Evolutionary conservation across 2,113 vertebrate genomes (phyloP).

Genomic region (Phylloscopus whistleri): DNA sequence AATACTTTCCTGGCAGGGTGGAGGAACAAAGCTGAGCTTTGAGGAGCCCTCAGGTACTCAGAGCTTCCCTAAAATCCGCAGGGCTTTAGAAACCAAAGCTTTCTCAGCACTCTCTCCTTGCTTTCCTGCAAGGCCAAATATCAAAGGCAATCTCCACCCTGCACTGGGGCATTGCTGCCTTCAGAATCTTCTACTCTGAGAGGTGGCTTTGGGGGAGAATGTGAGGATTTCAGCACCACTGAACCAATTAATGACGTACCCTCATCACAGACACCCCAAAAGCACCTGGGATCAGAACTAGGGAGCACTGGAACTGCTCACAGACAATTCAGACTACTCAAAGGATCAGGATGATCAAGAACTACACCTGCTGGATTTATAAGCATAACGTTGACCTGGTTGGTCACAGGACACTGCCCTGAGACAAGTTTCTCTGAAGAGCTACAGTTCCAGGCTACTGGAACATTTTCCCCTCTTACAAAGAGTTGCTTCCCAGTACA

Average conservation of each 20-base stretch:
- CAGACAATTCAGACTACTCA: rapidly evolving
- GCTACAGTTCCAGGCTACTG: not conserved
- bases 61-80: not conserved
- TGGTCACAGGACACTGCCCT: not conserved
- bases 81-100: not conserved
- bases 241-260: not conserved
- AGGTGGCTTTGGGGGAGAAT: not conserved
- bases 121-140: not conserved
- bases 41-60: not conserved
- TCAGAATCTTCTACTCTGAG: not conserved
- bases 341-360: not conserved
- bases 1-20: not conserved
- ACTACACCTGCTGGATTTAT: not conserved
- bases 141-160: not conserved
- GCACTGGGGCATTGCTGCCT: not conserved
- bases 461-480: not conserved
- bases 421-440: not conserved
- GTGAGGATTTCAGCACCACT: not conserved
- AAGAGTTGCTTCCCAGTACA: not conserved
- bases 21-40: not conserved
- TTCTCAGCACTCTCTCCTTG: not conserved
- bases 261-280: not conserved
- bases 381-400: not conserved
- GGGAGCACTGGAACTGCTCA: not conserved
- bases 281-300: not conserved